These are phyloP conservation scores for Heterodera carotae DNA, from an alignment of 1,140 invertebrate genomes.

Conservation along the genomic window DNA sequence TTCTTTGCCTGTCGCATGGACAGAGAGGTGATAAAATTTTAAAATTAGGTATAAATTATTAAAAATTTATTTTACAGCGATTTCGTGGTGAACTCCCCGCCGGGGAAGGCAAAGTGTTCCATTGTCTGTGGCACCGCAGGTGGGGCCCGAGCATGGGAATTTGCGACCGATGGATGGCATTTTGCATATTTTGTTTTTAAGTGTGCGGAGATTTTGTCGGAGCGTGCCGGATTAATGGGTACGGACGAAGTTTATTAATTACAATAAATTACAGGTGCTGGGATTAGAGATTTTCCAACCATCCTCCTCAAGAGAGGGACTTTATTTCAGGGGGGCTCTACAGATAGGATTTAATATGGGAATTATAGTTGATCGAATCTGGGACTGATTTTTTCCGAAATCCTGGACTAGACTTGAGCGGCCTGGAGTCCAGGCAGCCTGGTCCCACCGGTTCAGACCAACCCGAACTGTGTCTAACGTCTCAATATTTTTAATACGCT, in stretches of 20 bases:
- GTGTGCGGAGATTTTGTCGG: slow-evolving; percentile 81
- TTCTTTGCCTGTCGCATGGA: slow-evolving; percentile 86
- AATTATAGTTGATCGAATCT: too few species aligned
- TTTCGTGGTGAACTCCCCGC: slow-evolving; percentile 69
- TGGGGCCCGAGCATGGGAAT: slow-evolving; percentile 45
- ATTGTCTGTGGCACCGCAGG: slow-evolving; percentile 75
- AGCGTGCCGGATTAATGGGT: slow-evolving; percentile 82
- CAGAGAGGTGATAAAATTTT: slow-evolving; percentile 68
- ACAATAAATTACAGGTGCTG: not conserved
- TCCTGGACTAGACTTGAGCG: too few species aligned
- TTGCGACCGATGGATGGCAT: not conserved
- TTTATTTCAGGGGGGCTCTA: too few species aligned
- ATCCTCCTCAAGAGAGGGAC: too few species aligned
- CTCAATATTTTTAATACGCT: not conserved
- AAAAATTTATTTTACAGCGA: slow-evolving; percentile 30
- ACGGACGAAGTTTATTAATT: not conserved
- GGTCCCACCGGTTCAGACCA: too few species aligned
- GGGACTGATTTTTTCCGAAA: too few species aligned
- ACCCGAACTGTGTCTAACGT: not conserved
- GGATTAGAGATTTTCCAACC: too few species aligned
- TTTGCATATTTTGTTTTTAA: slow-evolving; percentile 55
- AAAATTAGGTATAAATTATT: not conserved
- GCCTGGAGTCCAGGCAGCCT: too few species aligned
- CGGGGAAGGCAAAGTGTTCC: slow-evolving; percentile 79
- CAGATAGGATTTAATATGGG: too few species aligned